Evolutionary conservation across 1,140 invertebrate species (phyloP).

Genomic region (Drosophila virilis): DNA sequence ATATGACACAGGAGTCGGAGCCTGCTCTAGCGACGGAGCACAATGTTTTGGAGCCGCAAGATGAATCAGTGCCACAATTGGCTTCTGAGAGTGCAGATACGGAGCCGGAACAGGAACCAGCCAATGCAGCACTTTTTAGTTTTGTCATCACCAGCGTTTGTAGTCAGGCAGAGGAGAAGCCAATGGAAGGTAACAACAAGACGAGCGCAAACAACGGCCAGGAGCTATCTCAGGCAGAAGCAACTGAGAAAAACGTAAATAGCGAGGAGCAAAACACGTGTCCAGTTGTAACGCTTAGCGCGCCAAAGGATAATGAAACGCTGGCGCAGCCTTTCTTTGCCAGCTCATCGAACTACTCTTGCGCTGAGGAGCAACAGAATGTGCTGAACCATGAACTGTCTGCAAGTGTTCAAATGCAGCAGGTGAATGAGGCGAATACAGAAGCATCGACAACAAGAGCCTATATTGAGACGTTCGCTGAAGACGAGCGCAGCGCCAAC

Average conservation of each 20-base stretch:
- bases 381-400: slow-evolving; percentile 70
- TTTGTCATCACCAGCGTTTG: slow-evolving; percentile 69
- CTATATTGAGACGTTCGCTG: background rate
- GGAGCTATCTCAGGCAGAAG: background rate
- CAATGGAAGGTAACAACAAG: background rate
- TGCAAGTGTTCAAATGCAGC: slow-evolving; percentile 26
- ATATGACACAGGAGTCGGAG: background rate
- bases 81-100: background rate
- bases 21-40: background rate
- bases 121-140: slow-evolving; percentile 22
- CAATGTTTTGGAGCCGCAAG: background rate
- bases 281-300: slow-evolving; percentile 31
- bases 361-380: slow-evolving; percentile 77
- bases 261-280: background rate
- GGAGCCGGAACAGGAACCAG: background rate
- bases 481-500: slow-evolving; percentile 18
- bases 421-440: background rate
- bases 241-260: background rate
- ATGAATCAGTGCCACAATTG: background rate
- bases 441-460: slow-evolving; percentile 4
- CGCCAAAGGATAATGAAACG: slow-evolving; percentile 57
- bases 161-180: slow-evolving; percentile 39
- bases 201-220: background rate
- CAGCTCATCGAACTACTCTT: slow-evolving; percentile 20
- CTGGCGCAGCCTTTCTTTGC: slow-evolving; percentile 36